Base-by-base conservation (phyloP, 2,797 vertebrate species). In the Eurystomus glaucurus region DNA sequence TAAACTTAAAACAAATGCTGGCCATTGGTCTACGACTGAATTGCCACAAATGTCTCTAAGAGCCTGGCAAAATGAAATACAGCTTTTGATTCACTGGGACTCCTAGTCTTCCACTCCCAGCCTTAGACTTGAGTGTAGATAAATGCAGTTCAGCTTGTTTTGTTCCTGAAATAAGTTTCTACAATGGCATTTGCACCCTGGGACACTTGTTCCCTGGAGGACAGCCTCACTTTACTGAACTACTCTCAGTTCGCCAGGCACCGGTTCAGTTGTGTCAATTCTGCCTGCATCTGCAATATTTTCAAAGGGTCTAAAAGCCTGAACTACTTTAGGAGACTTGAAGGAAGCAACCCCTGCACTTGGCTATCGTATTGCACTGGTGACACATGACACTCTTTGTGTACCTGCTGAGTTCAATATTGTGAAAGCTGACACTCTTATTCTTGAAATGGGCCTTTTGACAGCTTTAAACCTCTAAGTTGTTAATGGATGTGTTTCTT, bases 341-440 rank as follows among this genome's bases (percentile, higher is more conserved):
- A 96, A 94, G 95, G 70, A 95, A 97, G 79, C 84, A 93, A 86
- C 70, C 93, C 86, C 89, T 86, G 88, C 17, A 57, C 96, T 97
- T 92, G 95, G 95, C 94, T 89, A 95, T 97, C 60, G 0, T 35
- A 46, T 68, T 64, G 79, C 93, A 23, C 48, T 8, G 31, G 95
- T 94, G 93, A 97, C 94, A 96, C 93, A 94, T 96, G 96, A 95
- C 92, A 93, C 48, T 78, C 92, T 94, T 66, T 95, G 94, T 93
- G 81, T 92, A 97, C 96, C 96, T 96, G 96, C 95, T 31, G 96
- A 97, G 93, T 97, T 97, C 97, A 97, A 84, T 93, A 93, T 97
- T 96, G 91, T 95, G 95, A 84, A 96, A 93, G 96, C 90, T 85
- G 95, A 88, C 86, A 91, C 65, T 93, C 94, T 97, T 82, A 88